Percentiles rank a stretch among this genome's conserved stretches.
Evolutionary conservation across 1,140 invertebrate species (phyloP).

Genomic region (Nixonia krombeini): DNA sequence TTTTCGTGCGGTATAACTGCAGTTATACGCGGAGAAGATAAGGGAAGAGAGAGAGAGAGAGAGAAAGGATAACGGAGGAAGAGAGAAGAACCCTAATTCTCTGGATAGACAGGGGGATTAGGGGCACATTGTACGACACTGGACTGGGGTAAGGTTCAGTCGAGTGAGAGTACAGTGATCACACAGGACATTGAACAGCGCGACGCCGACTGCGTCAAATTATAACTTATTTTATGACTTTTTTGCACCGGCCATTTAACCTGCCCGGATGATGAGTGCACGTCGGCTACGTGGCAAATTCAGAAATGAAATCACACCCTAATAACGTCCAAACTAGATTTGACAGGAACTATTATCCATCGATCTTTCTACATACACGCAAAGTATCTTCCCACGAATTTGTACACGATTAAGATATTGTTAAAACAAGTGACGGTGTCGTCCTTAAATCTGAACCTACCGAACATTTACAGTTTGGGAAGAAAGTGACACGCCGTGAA

Average conservation of each 20-base stretch:
- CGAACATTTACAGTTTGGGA: no score
- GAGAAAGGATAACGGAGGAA: constrained; percentile 26
- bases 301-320: constrained; percentile 70
- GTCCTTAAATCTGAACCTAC: constrained; percentile 13
- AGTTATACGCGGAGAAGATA: constrained; percentile 29
- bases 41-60: constrained; percentile 14
- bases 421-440: neutral
- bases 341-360: neutral
- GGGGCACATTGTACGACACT: constrained; percentile 46
- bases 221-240: constrained; percentile 74
- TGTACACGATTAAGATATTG: neutral
- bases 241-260: constrained; percentile 72
- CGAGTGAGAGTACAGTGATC: constrained; percentile 69
- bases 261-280: constrained; percentile 36
- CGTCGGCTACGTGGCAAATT: constrained; percentile 63
- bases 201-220: constrained; percentile 70
- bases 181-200: constrained; percentile 71
- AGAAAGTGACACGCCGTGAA: constrained; percentile 20
- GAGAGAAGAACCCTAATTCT: constrained; percentile 48
- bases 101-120: constrained; percentile 29
- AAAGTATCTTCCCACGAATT: neutral
- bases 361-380: no score
- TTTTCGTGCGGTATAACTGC: constrained; percentile 33
- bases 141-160: constrained; percentile 62
- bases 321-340: constrained; percentile 62